Conservation (phyloP, 2,888 invertebrate species). For the Neuroscelio doddi region DNA sequence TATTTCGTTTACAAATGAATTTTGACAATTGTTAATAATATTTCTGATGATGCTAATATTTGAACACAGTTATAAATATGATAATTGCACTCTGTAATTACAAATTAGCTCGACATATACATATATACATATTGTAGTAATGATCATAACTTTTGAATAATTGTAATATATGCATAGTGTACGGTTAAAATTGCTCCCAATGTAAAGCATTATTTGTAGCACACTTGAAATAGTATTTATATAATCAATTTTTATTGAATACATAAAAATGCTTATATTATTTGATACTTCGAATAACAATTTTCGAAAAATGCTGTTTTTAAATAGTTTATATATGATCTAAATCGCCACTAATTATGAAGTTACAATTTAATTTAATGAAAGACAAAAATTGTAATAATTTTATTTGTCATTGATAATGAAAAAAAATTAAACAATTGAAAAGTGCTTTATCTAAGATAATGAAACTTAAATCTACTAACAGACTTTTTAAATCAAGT, state of each 20-base stretch:
- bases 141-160: constrained; percentile 7
- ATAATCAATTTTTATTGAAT: too few species aligned
- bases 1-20: too few species aligned
- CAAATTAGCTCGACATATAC: constrained; percentile 1
- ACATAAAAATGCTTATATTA: too few species aligned
- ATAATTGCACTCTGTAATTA: constrained; percentile 4
- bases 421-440: constrained; percentile 18
- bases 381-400: too few species aligned
- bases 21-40: too few species aligned
- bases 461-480: constrained; percentile 26
- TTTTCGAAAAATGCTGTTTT: too few species aligned
- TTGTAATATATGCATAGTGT: neutral
- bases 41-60: too few species aligned
- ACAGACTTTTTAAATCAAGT: constrained; percentile 11
- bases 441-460: constrained; percentile 15
- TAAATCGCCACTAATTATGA: too few species aligned
- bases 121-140: constrained; percentile 4
- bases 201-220: neutral
- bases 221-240: neutral
- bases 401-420: neutral
- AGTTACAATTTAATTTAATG: too few species aligned
- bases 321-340: too few species aligned
- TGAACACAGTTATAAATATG: constrained; percentile 12
- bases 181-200: too few species aligned
- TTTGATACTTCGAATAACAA: too few species aligned